A percentile compares a stretch with the other conserved stretches of the same genome.
These are phyloP conservation scores for Spilogale gracilis DNA, from an alignment of 2,113 vertebrate genomes.

Conservation along the genomic window DNA sequence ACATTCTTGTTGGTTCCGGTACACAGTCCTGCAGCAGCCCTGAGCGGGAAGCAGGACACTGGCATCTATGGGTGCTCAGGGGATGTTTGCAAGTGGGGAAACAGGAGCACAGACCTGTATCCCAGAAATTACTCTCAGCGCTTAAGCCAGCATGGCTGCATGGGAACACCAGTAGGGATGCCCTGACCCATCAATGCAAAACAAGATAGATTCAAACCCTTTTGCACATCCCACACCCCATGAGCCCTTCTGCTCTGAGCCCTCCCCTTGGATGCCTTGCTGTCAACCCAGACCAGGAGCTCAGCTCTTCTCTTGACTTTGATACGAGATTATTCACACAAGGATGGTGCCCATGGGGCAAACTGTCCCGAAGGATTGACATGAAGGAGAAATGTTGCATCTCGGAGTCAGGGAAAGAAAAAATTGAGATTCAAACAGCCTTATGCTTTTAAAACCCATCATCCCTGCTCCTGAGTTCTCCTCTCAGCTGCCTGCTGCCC, in stretches of 20 bases:
- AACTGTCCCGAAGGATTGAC: background rate
- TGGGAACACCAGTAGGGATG: accelerated
- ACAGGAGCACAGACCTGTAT: background rate
- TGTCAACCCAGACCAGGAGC: background rate
- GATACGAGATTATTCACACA: background rate
- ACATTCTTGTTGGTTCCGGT: background rate
- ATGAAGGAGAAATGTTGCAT: background rate
- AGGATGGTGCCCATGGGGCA: background rate
- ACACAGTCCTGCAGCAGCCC: accelerated
- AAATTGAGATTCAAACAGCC: background rate
- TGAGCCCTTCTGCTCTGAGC: background rate
- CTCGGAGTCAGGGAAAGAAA: background rate
- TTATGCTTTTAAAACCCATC: background rate
- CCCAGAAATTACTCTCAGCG: background rate
- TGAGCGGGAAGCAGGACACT: accelerated
- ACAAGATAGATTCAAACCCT: too few relatives aligned
- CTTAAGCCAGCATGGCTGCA: accelerated
- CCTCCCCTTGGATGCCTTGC: background rate
- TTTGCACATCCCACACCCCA: accelerated
- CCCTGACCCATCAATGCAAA: accelerated
- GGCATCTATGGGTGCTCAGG: background rate
- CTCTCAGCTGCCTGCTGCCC: accelerated
- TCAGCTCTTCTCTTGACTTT: background rate
- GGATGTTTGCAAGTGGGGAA: background rate
- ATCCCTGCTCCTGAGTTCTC: accelerated